These are phyloP conservation scores for Pristionchus japonicus DNA, from an alignment of 2,888 invertebrate species.

Conservation along the genomic window DNA sequence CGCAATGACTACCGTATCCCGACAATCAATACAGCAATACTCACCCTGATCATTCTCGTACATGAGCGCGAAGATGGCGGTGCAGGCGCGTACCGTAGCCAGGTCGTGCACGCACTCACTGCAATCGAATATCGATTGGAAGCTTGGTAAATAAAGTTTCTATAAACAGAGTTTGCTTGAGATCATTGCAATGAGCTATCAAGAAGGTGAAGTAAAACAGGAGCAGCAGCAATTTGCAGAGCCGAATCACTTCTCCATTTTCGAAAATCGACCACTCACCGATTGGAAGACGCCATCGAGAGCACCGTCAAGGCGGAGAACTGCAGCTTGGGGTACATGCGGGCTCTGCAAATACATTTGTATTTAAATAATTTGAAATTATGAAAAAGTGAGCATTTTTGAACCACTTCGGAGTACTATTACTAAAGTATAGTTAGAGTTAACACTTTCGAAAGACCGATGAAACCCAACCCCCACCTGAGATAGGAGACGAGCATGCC, in stretches of 20 bases:
- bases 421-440: no score
- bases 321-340: conserved; percentile 39
- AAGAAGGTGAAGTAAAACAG: no score
- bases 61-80: conserved; percentile 82
- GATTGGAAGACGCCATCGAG: conserved; percentile 82
- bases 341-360: conserved; percentile 17
- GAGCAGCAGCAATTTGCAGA: no score
- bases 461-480: conserved; percentile 78
- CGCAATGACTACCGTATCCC: conserved; percentile 1
- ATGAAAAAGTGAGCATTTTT: no score
- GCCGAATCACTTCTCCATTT: no score
- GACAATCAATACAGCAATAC: neutral
- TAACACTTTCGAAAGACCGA: no score
- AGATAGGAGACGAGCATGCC: conserved; percentile 88
- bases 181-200: no score
- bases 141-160: no score
- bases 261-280: neutral
- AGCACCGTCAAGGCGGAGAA: conserved; percentile 51
- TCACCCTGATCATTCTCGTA: conserved; percentile 66
- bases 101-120: conserved; percentile 97
- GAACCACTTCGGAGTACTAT: no score
- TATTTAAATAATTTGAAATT: neutral
- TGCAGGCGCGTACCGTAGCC: conserved; percentile 83
- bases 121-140: neutral
- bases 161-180: no score